Percentiles rank a stretch among this genome's conserved stretches.
These are phyloP conservation scores for Augochlora pura DNA, from an alignment of 1,140 invertebrate species.

Conservation along the genomic window DNA sequence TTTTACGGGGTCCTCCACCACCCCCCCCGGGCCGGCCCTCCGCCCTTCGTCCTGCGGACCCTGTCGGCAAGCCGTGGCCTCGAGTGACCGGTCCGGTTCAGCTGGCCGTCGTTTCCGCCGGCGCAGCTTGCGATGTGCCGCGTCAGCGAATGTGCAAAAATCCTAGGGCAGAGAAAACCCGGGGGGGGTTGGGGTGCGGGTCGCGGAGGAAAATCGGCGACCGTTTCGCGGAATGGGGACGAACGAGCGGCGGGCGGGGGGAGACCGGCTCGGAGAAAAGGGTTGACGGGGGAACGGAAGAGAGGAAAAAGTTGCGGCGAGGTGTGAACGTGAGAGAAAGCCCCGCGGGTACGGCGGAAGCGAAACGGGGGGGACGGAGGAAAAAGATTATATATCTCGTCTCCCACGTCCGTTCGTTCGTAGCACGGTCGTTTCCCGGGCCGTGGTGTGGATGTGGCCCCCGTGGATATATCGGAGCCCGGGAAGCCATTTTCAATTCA, in stretches of 20 bases:
- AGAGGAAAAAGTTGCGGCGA: slow-evolving; percentile 41
- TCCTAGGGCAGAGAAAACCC: slow-evolving; percentile 51
- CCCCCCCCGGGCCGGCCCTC: slow-evolving; percentile 5
- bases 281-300: neutral
- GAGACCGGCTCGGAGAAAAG: slow-evolving; percentile 13
- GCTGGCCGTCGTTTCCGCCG: slow-evolving; percentile 59
- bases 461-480: slow-evolving; percentile 70
- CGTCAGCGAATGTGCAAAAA: slow-evolving; percentile 74
- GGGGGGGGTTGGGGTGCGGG: neutral
- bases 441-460: slow-evolving; percentile 68
- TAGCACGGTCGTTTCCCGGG: slow-evolving; percentile 65
- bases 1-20: slow-evolving; percentile 62
- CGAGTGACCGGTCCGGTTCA: slow-evolving; percentile 55
- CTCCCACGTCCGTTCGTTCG: slow-evolving; percentile 66
- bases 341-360: neutral
- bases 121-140: slow-evolving; percentile 68
- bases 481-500: slow-evolving; percentile 76
- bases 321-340: slow-evolving; percentile 24
- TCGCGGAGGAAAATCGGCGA: slow-evolving; percentile 34
- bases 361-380: neutral
- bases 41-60: slow-evolving; percentile 14
- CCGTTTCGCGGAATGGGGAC: slow-evolving; percentile 12
- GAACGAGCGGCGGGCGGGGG: slow-evolving; percentile 44
- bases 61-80: slow-evolving; percentile 15
- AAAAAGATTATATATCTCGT: slow-evolving; percentile 46